phyloP scores from a whole-genome alignment of 2,113 vertebrate species.

The Bothrops jararaca region DNA sequence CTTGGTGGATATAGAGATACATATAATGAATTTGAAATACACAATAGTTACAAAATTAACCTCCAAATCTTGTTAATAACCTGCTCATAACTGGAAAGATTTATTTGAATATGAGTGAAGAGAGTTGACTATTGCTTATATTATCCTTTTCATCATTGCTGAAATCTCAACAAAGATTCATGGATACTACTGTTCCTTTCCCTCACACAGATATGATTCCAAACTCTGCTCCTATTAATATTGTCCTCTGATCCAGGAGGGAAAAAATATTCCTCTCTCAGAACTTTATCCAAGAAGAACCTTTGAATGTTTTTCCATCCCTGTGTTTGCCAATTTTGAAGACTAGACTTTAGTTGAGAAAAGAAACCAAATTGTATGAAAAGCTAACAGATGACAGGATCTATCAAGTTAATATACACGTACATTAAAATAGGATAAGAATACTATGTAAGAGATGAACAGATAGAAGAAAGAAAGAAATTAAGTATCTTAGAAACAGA shows the following conservation, averaged over 20 bases:
- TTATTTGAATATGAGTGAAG: not conserved
- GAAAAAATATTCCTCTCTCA: not conserved
- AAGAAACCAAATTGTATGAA: not conserved
- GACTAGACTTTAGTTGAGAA: not conserved
- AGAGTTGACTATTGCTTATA: not conserved
- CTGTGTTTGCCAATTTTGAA: not conserved
- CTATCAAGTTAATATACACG: not conserved
- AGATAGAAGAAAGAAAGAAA: not conserved
- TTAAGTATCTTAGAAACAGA: constrained; percentile 1
- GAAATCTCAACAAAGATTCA: not conserved
- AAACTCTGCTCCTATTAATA: not conserved
- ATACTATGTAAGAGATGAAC: not conserved
- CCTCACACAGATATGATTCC: not conserved
- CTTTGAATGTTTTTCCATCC: not conserved
- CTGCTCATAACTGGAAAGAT: not conserved
- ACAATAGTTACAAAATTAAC: not conserved
- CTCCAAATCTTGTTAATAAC: not conserved
- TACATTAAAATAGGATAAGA: not conserved
- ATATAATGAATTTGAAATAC: not conserved
- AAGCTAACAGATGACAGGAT: not conserved
- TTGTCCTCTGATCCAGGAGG: not conserved
- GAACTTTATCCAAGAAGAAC: not conserved
- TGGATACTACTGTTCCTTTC: not conserved
- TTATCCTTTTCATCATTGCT: not conserved
- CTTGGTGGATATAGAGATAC: constrained; percentile 11